Evolutionary conservation across 2,797 vertebrate genomes (phyloP), one percentile per base, ranked within the genome.

Genomic region (Graptemys geographica): DNA sequence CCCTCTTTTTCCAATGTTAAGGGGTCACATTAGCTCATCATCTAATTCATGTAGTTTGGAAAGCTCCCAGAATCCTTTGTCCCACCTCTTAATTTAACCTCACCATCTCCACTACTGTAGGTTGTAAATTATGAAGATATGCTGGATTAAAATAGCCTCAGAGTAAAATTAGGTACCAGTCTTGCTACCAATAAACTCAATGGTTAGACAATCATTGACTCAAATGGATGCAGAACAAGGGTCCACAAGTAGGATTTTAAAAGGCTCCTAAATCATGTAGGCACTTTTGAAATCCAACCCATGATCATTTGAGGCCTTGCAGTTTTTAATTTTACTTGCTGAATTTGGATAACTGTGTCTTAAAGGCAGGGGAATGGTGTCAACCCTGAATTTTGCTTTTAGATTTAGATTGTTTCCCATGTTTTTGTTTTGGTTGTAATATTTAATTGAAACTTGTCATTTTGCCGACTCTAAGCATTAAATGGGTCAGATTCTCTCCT

Each of bases 11-110:
- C 2, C 78, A 25, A 11, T 76, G 2, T 33, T 81, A 13, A 84
- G 9, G 10, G 37, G 21, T 74, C 69, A 6, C 2, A 8, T 1
- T 0, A 11, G 2, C 2, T 7, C 69, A 19, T 12, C 49, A 88
- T 3, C 56, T 90, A 88, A 49, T 11, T 0, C 51, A 7, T 21
- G 41, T 25, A 25, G 41, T 25, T 27, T n/a, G 5, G 8, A 2
- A 2, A 2, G 23, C 11, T 12, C 10, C 13, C 4, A 8, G 3
- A 49, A 53, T 1, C 2, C 74, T 85, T 33, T 49, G 5, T 72
- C 65, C 8, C 4, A 9, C 28, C 5, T 57, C 4, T 72, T 27
- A 37, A 1, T 8, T 78, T 76, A 72, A 37, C 33, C 5, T 5
- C 3, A 74, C 72, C 23, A 44, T 2, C 31, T 87, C 13, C 4